Conservation (phyloP, 2,888 invertebrate genomes). For the Caenorhabditis sp. region DNA sequence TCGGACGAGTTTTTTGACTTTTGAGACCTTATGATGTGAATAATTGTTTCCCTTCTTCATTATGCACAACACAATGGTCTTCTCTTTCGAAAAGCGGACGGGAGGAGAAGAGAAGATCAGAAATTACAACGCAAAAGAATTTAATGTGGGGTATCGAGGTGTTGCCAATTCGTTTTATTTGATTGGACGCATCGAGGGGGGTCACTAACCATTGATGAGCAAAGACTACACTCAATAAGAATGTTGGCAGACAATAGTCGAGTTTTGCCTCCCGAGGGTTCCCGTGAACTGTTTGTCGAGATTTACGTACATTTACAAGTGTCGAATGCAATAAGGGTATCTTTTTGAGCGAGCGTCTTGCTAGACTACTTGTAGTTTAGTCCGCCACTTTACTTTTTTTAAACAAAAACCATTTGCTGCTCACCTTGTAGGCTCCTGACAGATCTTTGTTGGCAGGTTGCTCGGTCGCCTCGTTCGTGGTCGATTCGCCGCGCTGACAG, state of each 20-base stretch:
- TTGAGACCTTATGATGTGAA: background rate
- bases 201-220: no score
- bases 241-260: constrained; percentile 5
- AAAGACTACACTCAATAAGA: no score
- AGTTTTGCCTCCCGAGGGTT: constrained; percentile 1
- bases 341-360: no score
- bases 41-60: background rate
- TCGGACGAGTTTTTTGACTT: background rate
- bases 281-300: constrained; percentile 13
- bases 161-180: constrained; percentile 29
- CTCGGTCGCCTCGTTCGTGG: constrained; percentile 35
- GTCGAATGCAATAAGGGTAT: constrained; percentile 13
- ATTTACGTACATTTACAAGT: no score
- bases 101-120: background rate
- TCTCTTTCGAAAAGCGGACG: background rate
- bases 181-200: constrained; percentile 11
- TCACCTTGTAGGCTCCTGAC: constrained; percentile 49
- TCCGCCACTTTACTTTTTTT: no score
- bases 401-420: no score
- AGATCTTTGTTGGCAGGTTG: constrained; percentile 45
- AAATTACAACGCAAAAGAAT: constrained; percentile 39
- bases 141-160: constrained; percentile 30
- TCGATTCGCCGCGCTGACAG: constrained; percentile 69
- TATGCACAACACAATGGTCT: constrained; percentile 11
- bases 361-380: no score